Evolutionary conservation across 2,113 vertebrate species (phyloP).

Genomic region (Ptilorrhoa leucosticta): DNA sequence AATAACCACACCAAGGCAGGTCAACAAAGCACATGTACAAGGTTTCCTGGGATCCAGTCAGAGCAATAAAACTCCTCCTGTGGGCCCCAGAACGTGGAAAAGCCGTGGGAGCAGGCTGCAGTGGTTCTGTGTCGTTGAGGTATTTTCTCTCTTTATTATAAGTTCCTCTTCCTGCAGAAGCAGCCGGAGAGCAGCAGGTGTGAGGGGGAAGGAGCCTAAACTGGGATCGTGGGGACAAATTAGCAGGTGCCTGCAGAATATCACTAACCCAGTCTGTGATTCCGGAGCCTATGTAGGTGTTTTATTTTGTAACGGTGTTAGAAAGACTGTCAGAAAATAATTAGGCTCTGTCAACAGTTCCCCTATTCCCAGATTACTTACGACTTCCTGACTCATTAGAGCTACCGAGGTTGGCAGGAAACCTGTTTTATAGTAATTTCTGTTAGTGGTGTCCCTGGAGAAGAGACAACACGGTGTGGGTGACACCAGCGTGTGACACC

Average conservation of each 20-base stretch:
- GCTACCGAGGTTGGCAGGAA: constrained; percentile 42
- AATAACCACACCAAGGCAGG: fast-evolving
- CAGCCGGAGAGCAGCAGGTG: constrained; percentile 38
- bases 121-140: neutral
- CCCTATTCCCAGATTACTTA: constrained; percentile 18
- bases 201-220: constrained; percentile 48
- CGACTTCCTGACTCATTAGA: constrained; percentile 58
- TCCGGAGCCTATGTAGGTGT: neutral
- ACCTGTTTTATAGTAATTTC: constrained; percentile 58
- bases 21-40: neutral
- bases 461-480: neutral
- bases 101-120: neutral
- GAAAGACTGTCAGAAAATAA: constrained; percentile 58
- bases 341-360: constrained; percentile 57
- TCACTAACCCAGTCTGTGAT: neutral
- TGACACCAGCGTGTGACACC: neutral
- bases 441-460: constrained; percentile 45
- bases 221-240: neutral
- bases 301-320: constrained; percentile 48
- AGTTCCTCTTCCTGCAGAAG: neutral
- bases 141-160: neutral
- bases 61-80: neutral
- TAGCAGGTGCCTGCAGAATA: constrained; percentile 4
- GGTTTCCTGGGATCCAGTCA: neutral
- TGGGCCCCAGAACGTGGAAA: neutral